These are phyloP conservation scores for Heliconius erato DNA, from an alignment of 2,888 invertebrate species.

Conservation along the genomic window DNA sequence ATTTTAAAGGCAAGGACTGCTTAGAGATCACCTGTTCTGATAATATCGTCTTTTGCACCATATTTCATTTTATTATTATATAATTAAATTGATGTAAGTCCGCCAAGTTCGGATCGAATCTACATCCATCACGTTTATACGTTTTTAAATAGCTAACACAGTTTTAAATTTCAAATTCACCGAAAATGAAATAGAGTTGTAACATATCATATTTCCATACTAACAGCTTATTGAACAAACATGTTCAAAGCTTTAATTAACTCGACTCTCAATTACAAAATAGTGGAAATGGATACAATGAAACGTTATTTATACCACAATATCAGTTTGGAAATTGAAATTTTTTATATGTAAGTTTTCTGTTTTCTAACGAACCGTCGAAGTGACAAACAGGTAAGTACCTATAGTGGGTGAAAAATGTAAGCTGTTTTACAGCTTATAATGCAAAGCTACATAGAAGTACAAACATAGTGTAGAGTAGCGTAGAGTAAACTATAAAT, in stretches of 20 bases:
- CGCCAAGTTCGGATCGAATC: not conserved
- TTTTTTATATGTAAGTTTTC: not conserved
- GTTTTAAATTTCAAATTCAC: not conserved
- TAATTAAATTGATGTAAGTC: no score
- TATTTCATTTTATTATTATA: no score
- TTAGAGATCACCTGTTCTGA: no score
- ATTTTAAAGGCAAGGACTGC: no score
- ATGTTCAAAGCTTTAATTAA: constrained; percentile 19
- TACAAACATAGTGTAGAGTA: not conserved
- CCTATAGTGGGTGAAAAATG: not conserved
- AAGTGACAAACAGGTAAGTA: not conserved
- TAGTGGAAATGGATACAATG: not conserved
- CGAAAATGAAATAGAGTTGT: not conserved
- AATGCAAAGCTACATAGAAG: not conserved
- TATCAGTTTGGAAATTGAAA: not conserved
- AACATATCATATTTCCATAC: not conserved
- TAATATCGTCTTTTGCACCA: no score
- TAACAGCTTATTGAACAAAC: constrained; percentile 10
- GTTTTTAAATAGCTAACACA: not conserved
- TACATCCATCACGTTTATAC: not conserved
- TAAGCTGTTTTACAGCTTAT: not conserved
- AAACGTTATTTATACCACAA: not conserved
- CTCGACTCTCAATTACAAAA: constrained; percentile 9
- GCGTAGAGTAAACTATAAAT: not conserved
- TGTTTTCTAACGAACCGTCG: no score